Evolutionary conservation across 2,888 invertebrate genomes (phyloP).

Genomic region (Ochropleura plecta): DNA sequence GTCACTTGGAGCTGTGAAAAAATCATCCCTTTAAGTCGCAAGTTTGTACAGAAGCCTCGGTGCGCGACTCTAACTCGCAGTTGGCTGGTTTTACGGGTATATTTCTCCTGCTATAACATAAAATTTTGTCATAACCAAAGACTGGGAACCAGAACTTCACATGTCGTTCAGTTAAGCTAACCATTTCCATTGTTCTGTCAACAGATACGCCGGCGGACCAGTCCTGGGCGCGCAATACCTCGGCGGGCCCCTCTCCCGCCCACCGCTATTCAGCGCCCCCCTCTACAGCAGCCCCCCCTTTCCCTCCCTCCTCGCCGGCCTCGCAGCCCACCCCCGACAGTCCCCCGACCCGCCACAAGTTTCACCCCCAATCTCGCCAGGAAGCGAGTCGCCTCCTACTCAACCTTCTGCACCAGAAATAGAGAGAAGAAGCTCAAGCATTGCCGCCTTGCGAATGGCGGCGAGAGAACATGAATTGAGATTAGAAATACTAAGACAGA

Average conservation of each 20-base stretch:
- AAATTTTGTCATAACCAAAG: background rate
- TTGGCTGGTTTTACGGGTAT: too few species aligned
- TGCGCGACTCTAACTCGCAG: too few species aligned
- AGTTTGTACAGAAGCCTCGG: too few species aligned
- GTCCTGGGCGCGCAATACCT: conserved; percentile 88
- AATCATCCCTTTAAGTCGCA: too few species aligned
- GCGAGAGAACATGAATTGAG: conserved; percentile 97
- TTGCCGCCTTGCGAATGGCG: conserved; percentile 96
- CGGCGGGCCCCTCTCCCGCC: conserved; percentile 85
- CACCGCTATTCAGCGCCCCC: conserved; percentile 91
- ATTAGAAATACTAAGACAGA: conserved; percentile 95
- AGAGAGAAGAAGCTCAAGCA: conserved; percentile 96
- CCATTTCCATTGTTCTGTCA: conserved; percentile 35
- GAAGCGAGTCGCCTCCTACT: conserved; percentile 88
- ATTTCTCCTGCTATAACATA: too few species aligned
- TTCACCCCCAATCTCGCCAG: conserved; percentile 90
- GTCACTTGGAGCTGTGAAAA: too few species aligned
- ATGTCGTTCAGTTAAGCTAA: background rate
- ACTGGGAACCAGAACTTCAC: background rate
- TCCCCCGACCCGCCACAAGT: conserved; percentile 86
- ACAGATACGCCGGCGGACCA: conserved; percentile 83
- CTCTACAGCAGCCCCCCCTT: conserved; percentile 90
- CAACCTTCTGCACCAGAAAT: conserved; percentile 92
- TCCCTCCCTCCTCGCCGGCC: conserved; percentile 85
- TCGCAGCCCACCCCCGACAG: conserved; percentile 87